Evolutionary conservation across 1,140 invertebrate genomes (phyloP), one percentile per base, ranked within the genome.

Genomic region (Drosophila equinoxialis): DNA sequence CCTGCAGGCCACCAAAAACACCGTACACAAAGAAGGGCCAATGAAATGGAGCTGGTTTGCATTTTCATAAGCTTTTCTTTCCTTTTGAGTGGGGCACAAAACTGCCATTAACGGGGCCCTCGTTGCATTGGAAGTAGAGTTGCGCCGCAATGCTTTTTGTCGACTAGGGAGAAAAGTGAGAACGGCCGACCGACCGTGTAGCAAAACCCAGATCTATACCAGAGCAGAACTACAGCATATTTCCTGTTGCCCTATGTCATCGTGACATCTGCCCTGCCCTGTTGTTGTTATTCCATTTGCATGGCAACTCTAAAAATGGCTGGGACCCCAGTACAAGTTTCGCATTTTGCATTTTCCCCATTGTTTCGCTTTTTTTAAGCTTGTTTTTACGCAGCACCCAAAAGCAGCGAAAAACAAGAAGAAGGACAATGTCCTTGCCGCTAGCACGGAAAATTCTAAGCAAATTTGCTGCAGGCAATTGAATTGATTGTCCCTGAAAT

Each of bases 111-210:
- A 20, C 17, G 45, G 23, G 3, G 45, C 23, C 23, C 17, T 20
- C 45, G 17, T 51, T 37, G 57, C 57, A 37, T 37, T 33, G 57
- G 57, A 59, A 39, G 57, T 59, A 59, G 57, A 59, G 57, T 59
- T 59, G 33, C 14, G 33, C 57, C 57, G 33, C 57, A 59, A 59
- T n/a, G 57, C 11, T 39, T 39, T 39, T 11, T 11, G 37, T 39
- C 10, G 11, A 39, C 37, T 2, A 8, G 8, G 45, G 17, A 23
- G 11, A 11, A 51, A 20, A 48, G 14, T 2, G 3, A 51, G 20
- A 11, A 8, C 30, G 30, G 6, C 30, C 30, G 30, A 30, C 30
- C 0, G 5, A 30, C 30, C 30, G 30, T 30, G 30, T 3, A 30
- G 30, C 30, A 30, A 30, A 6, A 30, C 5, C 30, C 30, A 30